Percentiles rank a stretch among this genome's conserved stretches.
These are phyloP conservation scores for Ceryle rudis DNA, from an alignment of 2,797 vertebrate species.

Conservation along the genomic window DNA sequence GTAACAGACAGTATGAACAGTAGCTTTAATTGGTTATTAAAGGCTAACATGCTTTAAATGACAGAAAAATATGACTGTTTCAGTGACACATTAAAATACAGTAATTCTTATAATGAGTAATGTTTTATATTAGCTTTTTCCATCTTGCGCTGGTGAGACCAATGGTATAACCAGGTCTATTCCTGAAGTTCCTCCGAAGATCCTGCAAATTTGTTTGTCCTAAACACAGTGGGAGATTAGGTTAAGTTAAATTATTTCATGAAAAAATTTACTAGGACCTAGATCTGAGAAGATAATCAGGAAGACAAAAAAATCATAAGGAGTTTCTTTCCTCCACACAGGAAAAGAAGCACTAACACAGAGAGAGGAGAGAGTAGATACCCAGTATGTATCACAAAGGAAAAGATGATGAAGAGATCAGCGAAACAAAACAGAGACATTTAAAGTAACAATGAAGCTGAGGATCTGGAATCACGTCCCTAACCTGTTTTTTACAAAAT, in stretches of 20 bases:
- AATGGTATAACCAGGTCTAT: background rate
- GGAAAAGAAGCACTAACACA: background rate
- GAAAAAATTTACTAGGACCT: background rate
- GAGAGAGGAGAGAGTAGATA: background rate
- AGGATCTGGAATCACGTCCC: background rate
- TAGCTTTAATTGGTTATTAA: background rate
- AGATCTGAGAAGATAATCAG: background rate
- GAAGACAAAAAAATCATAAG: background rate
- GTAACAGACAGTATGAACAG: background rate
- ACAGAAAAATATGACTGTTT: conserved; percentile 12
- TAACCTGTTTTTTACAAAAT: background rate
- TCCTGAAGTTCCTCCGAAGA: background rate
- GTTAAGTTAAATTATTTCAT: background rate
- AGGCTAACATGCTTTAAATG: background rate
- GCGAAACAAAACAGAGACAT: background rate
- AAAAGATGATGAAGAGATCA: background rate
- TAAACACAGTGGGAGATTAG: background rate
- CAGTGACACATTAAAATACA: background rate
- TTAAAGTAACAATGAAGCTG: background rate
- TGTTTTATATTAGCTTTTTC: background rate
- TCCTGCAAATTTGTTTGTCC: background rate
- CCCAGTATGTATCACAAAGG: background rate
- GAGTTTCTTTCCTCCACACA: background rate
- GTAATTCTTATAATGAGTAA: background rate
- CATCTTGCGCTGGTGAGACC: background rate